Percentiles rank a stretch among this genome's conserved stretches.
phyloP scores from a whole-genome alignment of 2,797 vertebrate species.

The Luscinia luscinia region DNA sequence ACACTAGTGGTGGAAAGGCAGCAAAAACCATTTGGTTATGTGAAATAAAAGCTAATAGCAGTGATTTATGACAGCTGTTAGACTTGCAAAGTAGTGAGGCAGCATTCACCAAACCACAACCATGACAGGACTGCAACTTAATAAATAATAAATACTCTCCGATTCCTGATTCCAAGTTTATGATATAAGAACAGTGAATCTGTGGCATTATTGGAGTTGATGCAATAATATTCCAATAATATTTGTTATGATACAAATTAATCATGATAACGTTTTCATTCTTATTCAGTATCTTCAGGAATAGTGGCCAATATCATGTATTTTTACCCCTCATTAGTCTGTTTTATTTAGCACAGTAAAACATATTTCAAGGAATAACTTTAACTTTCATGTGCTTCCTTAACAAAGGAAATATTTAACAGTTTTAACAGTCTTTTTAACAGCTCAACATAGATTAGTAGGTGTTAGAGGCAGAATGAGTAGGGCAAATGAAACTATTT shows the following conservation, averaged over 20 bases:
- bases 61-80: background rate
- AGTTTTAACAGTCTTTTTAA: background rate
- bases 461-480: background rate
- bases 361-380: background rate
- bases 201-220: background rate
- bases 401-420: background rate
- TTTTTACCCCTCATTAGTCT: background rate
- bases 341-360: background rate
- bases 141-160: background rate
- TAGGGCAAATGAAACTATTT: background rate
- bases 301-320: background rate
- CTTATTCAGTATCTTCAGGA: background rate
- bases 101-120: background rate
- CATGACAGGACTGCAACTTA: background rate
- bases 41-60: background rate
- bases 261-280: background rate
- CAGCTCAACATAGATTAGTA: background rate
- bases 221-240: background rate
- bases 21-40: background rate
- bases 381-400: background rate
- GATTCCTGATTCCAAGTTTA: background rate
- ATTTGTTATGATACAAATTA: background rate
- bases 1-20: background rate
- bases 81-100: background rate
- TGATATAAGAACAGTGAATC: background rate